Percentiles rank a stretch among this genome's conserved stretches.
Conservation (phyloP, 2,797 vertebrate genomes). For the Gobionotothen gibberifrons region DNA sequence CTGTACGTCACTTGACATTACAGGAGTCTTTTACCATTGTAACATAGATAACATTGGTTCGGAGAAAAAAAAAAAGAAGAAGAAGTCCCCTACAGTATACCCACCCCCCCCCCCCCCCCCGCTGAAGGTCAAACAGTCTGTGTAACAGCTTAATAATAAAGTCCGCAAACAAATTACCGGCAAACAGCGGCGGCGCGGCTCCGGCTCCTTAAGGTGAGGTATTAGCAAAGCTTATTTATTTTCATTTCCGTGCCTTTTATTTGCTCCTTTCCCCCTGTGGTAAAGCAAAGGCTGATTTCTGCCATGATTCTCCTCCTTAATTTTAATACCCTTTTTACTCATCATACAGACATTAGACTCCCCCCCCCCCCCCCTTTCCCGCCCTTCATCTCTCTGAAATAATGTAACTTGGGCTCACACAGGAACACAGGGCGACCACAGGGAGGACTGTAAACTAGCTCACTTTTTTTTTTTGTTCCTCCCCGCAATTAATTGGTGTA, state of each 20-base stretch:
- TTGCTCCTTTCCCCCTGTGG: slow-evolving; percentile 94
- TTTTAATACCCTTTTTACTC: slow-evolving; percentile 98
- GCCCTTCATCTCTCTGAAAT: slow-evolving; percentile 87
- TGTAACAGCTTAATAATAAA: slow-evolving; percentile 89
- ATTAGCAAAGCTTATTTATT: slow-evolving; percentile 94
- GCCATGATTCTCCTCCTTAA: slow-evolving; percentile 97
- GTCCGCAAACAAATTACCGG: slow-evolving; percentile 82
- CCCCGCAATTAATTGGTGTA: slow-evolving; percentile 96
- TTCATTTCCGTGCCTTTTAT: slow-evolving; percentile 98
- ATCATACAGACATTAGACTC: slow-evolving; percentile 97
- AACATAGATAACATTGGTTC: slow-evolving; percentile 48
- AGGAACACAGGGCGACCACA: slow-evolving; percentile 91
- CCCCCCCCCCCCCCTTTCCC: slow-evolving; percentile 67
- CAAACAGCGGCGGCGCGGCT: slow-evolving; percentile 83
- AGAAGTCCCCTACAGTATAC: slow-evolving; percentile 1
- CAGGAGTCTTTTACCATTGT: slow-evolving; percentile 25
- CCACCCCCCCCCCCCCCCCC: slow-evolving; percentile 84
- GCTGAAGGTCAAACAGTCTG: slow-evolving; percentile 93
- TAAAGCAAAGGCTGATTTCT: slow-evolving; percentile 92
- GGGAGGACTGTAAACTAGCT: slow-evolving; percentile 93
- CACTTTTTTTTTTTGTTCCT: slow-evolving; percentile 81
- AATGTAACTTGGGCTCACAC: slow-evolving; percentile 87
- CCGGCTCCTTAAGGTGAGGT: slow-evolving; percentile 96
- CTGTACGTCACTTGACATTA: slow-evolving; percentile 22
- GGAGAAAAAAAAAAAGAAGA: slow-evolving; percentile 44